A percentile compares a stretch with the other conserved stretches of the same genome.
Conservation (phyloP, 2,113 vertebrate genomes). For the Salvelinus namaycush region DNA sequence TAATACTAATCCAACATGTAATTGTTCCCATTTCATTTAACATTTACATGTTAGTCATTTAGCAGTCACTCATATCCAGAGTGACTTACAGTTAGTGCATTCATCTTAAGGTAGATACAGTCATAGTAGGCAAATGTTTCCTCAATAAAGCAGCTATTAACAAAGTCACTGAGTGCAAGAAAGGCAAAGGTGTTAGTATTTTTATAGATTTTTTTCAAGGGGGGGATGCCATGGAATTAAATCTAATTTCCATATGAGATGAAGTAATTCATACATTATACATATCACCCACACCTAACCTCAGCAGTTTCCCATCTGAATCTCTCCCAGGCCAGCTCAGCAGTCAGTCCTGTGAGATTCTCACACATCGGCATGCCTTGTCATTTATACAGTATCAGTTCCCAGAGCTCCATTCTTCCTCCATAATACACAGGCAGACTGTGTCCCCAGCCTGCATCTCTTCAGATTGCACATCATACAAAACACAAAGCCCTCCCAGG, state of each 20-base stretch:
- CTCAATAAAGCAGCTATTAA: too few relatives aligned
- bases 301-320: neutral
- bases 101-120: too few relatives aligned
- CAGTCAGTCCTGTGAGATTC: conserved; percentile 4
- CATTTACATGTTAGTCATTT: neutral
- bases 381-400: conserved; percentile 12
- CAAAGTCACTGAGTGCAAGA: too few relatives aligned
- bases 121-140: too few relatives aligned
- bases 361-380: neutral
- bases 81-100: too few relatives aligned
- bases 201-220: too few relatives aligned
- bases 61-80: too few relatives aligned
- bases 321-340: conserved; percentile 2
- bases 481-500: neutral
- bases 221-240: too few relatives aligned
- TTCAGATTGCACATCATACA: neutral
- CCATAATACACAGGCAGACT: neutral
- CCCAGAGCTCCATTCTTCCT: conserved; percentile 6
- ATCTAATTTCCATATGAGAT: neutral
- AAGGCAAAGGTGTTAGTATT: too few relatives aligned
- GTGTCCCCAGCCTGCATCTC: neutral
- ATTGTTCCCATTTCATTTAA: neutral
- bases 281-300: conserved; percentile 5
- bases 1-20: conserved; percentile 8
- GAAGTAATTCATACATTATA: neutral